Conservation (phyloP, 2,888 invertebrate genomes). For the Brassicogethes aeneus region DNA sequence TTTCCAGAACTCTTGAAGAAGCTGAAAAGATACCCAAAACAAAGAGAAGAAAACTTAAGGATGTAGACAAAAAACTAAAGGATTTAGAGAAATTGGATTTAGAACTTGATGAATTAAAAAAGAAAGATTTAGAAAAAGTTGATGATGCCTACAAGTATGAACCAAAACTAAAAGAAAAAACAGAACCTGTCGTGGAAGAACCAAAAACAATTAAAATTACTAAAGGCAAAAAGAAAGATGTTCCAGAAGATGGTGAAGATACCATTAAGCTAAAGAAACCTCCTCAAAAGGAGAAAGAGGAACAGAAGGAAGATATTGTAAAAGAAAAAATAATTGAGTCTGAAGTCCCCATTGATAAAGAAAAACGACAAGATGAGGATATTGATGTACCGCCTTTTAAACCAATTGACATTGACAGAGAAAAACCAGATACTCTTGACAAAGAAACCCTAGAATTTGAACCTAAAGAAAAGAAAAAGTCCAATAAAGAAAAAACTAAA, state of each 20-base stretch:
- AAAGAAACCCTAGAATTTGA: constrained; percentile 34
- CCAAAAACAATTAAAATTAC: constrained; percentile 15
- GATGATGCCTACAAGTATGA: constrained; percentile 29
- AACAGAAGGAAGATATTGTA: constrained; percentile 21
- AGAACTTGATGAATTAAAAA: constrained; percentile 36
- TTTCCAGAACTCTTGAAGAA: constrained; percentile 17
- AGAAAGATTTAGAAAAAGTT: constrained; percentile 29
- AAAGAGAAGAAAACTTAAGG: constrained; percentile 49
- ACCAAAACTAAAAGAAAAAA: constrained; percentile 26
- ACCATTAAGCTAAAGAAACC: constrained; percentile 47
- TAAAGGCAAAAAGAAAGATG: constrained; percentile 22
- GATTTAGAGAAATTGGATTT: constrained; percentile 41
- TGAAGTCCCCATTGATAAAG: constrained; percentile 21
- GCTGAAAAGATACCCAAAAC: constrained; percentile 32
- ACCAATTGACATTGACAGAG: constrained; percentile 35
- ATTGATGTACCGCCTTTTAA: constrained; percentile 38
- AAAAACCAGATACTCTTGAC: constrained; percentile 35
- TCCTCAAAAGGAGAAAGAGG: constrained; percentile 37
- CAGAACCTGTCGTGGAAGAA: constrained; percentile 19
- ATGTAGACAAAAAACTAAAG: constrained; percentile 27
- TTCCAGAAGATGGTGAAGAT: constrained; percentile 28
- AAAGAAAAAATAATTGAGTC: constrained; percentile 27
- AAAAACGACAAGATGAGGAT: constrained; percentile 23
- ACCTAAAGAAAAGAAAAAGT: constrained; percentile 31
- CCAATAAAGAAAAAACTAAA: constrained; percentile 30